These are phyloP conservation scores for Tetramorium simillimum DNA, from an alignment of 1,140 invertebrate genomes.

Conservation along the genomic window DNA sequence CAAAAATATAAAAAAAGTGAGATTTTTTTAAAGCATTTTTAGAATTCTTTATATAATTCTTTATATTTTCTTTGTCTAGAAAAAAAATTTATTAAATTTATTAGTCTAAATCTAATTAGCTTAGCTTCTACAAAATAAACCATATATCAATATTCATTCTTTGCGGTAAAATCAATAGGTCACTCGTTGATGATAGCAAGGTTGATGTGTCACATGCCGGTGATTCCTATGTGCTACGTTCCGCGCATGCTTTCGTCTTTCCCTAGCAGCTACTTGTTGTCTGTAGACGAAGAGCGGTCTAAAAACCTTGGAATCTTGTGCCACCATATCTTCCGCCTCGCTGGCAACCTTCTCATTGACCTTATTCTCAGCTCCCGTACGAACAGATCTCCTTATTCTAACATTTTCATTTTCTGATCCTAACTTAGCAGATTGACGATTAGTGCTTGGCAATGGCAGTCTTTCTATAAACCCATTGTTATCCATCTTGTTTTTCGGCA, in stretches of 20 bases:
- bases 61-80: not conserved
- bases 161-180: slow-evolving; percentile 3
- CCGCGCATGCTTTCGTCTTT: slow-evolving; percentile 60
- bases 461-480: slow-evolving; percentile 63
- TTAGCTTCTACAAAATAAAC: not conserved
- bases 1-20: not conserved
- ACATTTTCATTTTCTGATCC: slow-evolving; percentile 56
- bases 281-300: slow-evolving; percentile 81
- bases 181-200: not conserved
- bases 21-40: not conserved
- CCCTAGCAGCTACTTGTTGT: slow-evolving; percentile 75
- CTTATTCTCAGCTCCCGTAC: not conserved
- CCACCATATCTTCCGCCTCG: slow-evolving; percentile 68
- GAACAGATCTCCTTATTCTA: slow-evolving; percentile 48
- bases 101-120: not conserved
- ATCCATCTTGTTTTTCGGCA: slow-evolving; percentile 47
- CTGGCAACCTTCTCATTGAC: not conserved
- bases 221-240: not conserved
- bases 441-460: not conserved
- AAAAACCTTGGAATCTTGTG: slow-evolving; percentile 78
- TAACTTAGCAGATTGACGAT: not conserved
- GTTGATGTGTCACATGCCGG: not conserved
- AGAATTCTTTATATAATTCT: not conserved
- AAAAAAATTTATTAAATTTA: not conserved
- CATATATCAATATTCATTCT: not conserved